Base-by-base conservation (phyloP, 92 coral and sea anemone species). In the Heteractis magnifica region DNA sequence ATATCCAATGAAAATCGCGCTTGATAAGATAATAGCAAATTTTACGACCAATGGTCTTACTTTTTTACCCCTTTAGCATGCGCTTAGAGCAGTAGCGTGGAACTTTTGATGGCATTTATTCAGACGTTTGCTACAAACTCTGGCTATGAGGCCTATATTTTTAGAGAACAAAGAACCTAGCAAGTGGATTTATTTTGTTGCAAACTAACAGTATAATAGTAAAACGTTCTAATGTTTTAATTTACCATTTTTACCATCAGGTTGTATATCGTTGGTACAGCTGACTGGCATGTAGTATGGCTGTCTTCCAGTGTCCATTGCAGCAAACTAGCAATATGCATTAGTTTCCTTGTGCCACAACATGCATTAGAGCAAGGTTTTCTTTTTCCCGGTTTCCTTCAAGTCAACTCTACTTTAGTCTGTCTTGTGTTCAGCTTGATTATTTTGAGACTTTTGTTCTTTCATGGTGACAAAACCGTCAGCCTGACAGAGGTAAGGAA, bases 231-330 rank as follows among this genome's bases (percentile, higher is more conserved):
- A 34, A 34, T 34, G 44, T 34, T 34, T 34, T 34, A 34, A 34
- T 62, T 62, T 5, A 62, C 70, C 18, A 12, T 62, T 62, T 34
- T 44, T 77, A 73, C 8, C 12, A 20, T 10, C 81, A 92, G 95
- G 85, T 76, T 93, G 52, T 72, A 82, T 82, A 72, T 77, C 15
- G 93, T 88, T 14, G 88, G 89, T 75, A 82, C 75, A 81, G 79
- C 87, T 12, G 77, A 92, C 55, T 78, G 83, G 72, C 92, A 90
- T 59, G 82, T 90, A 15, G 82, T 87, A 75, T 91, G 90, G 87
- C 83, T 93, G 26, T 91, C 93, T 71, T 76, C 88, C 51, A 87
- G 95, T 50, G n/a, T 93, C 7, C 98, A 93, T 52, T 82, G 91
- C 52, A 92, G 93, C 83, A 93, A 93, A 88, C 70, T 93, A 12